Conservation (phyloP, 2,113 vertebrate species). For the Ibidorhyncha struthersii region DNA sequence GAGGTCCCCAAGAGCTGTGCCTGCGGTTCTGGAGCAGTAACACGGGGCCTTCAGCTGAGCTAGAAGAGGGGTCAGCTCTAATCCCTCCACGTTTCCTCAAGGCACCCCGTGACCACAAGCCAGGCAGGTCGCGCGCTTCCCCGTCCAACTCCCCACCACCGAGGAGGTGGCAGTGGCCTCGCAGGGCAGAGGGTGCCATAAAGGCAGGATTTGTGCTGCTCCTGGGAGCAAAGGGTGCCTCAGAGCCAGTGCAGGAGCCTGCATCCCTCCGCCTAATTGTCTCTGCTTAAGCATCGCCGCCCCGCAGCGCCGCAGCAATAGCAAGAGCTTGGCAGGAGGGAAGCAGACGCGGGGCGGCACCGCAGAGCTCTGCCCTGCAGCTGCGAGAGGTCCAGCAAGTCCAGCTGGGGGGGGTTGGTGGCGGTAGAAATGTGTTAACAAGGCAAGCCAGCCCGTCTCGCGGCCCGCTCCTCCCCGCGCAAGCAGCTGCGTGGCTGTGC, state of each 20-base stretch:
- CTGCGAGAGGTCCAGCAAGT: not conserved
- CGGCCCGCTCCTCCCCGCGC: not conserved
- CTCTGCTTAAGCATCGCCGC: not conserved
- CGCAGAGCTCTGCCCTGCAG: not conserved
- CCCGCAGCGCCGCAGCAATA: accelerated
- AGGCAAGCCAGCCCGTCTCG: not conserved
- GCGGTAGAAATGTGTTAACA: not conserved
- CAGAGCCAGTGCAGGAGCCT: not conserved
- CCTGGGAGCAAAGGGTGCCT: not conserved
- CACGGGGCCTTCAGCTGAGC: not conserved
- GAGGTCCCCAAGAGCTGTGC: not conserved
- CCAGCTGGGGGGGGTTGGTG: not conserved
- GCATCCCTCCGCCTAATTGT: not conserved
- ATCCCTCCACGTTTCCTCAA: not conserved
- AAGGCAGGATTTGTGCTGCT: not conserved
- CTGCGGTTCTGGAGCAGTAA: not conserved
- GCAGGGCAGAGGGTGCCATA: accelerated
- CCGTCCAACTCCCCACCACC: not conserved
- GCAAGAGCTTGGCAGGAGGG: not conserved
- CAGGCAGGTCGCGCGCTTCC: not conserved
- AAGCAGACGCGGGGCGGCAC: accelerated
- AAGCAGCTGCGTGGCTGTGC: not conserved
- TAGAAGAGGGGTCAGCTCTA: not conserved
- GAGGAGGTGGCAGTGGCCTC: not conserved
- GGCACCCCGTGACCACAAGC: not conserved